Evolutionary conservation across 2,797 vertebrate species (phyloP).

Genomic region (Hydrophis major): DNA sequence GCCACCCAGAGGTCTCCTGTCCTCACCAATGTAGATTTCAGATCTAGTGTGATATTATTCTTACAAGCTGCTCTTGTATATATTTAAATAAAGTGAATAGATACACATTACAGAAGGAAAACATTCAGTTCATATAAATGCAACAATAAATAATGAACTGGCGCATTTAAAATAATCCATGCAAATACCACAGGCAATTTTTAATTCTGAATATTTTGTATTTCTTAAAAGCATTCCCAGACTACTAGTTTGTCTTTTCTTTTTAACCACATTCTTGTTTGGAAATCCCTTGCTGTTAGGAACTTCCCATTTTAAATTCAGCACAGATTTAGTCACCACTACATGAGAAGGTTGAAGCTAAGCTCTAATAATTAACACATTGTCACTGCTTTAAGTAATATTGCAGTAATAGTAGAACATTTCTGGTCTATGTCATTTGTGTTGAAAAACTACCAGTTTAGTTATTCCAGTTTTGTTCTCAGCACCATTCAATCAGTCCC

Average conservation of each 20-base stretch:
- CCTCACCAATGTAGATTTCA: background rate
- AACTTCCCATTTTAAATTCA: constrained; percentile 3
- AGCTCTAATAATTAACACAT: constrained; percentile 18
- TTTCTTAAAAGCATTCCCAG: constrained; percentile 25
- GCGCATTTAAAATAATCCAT: background rate
- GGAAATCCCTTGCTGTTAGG: background rate
- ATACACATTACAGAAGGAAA: constrained; percentile 8
- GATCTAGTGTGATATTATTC: background rate
- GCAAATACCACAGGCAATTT: background rate
- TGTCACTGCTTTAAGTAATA: constrained; percentile 4
- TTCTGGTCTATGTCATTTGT: background rate
- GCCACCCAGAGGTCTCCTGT: background rate
- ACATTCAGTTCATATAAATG: background rate
- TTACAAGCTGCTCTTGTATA: background rate
- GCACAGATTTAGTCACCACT: background rate
- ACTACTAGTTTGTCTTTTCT: constrained; percentile 20
- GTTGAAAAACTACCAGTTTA: background rate
- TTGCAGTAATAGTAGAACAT: background rate
- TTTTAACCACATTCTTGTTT: background rate
- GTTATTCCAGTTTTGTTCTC: background rate
- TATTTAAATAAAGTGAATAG: background rate
- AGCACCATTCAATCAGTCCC: background rate
- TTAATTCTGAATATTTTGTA: background rate
- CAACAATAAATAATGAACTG: constrained; percentile 5
- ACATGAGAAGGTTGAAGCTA: background rate